These are phyloP conservation scores for Coptodon bakossiorum DNA, from an alignment of 2,113 vertebrate species.

Conservation along the genomic window DNA sequence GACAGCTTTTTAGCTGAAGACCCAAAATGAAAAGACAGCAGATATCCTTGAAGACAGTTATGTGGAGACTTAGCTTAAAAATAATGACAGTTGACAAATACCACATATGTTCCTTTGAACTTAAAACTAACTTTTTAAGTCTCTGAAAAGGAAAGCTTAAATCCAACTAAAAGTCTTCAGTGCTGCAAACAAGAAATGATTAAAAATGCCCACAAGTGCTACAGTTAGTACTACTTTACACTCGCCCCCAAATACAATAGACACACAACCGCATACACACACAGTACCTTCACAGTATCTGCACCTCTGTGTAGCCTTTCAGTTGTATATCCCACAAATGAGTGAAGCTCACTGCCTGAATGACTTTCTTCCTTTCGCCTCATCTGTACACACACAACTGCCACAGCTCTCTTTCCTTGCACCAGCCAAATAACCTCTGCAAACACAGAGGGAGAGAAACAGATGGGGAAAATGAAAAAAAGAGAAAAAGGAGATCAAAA, in stretches of 20 bases:
- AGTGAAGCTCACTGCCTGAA: neutral
- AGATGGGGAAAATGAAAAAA: neutral
- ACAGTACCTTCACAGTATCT: constrained; percentile 51
- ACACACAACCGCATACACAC: neutral
- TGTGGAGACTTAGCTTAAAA: neutral
- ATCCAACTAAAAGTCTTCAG: neutral
- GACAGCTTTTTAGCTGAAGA: neutral
- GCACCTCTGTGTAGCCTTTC: neutral
- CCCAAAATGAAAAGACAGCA: neutral
- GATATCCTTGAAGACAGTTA: neutral
- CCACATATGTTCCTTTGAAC: neutral
- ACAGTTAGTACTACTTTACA: neutral
- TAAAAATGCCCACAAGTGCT: neutral
- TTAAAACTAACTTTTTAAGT: neutral
- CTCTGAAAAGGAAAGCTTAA: neutral
- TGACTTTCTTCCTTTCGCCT: constrained; percentile 22
- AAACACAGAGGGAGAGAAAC: constrained; percentile 31
- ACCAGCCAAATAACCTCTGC: constrained; percentile 42
- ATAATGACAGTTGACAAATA: neutral
- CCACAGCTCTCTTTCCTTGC: constrained; percentile 40
- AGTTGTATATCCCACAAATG: constrained; percentile 7
- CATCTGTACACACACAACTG: constrained; percentile 29
- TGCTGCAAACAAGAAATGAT: neutral
- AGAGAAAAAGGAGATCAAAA: constrained; percentile 1
- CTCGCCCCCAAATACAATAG: neutral